These are phyloP conservation scores for Oscheius myriophilus DNA, from an alignment of 2,888 invertebrate genomes.

Conservation along the genomic window DNA sequence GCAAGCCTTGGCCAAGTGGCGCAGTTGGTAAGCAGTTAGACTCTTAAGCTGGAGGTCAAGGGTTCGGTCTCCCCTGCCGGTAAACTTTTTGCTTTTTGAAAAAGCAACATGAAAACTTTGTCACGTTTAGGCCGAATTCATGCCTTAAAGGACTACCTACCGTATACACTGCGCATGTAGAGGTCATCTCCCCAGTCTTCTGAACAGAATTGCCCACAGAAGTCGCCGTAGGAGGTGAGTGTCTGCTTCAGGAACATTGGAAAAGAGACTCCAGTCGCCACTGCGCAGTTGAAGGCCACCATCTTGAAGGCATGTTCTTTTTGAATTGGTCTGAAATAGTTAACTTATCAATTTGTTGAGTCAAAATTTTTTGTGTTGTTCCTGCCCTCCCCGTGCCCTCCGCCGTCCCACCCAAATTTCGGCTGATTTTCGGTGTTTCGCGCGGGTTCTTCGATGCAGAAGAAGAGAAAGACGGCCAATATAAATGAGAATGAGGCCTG, in stretches of 20 bases:
- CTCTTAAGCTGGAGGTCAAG: conserved; percentile 22
- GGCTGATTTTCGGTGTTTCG: conserved; percentile 23
- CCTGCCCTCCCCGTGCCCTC: conserved; percentile 6
- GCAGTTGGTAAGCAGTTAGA: too few relatives aligned
- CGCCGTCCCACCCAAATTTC: conserved; percentile 14
- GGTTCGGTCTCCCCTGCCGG: too few relatives aligned
- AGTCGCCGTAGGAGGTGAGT: conserved; percentile 38
- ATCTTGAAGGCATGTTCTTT: conserved; percentile 61
- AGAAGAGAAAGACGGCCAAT: not conserved
- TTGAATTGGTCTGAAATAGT: conserved; percentile 58
- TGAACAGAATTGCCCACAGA: conserved; percentile 62
- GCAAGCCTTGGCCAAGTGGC: too few relatives aligned
- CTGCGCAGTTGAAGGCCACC: conserved; percentile 55
- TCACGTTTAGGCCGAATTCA: too few relatives aligned
- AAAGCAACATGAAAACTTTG: too few relatives aligned
- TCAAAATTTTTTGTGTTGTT: not conserved
- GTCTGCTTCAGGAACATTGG: conserved; percentile 65
- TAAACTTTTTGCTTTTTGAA: too few relatives aligned
- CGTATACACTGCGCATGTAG: conserved; percentile 50
- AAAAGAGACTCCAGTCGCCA: conserved; percentile 60
- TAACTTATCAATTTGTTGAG: not conserved
- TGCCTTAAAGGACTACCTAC: conserved; percentile 32
- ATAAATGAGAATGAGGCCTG: not conserved
- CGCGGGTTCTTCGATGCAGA: conserved; percentile 10
- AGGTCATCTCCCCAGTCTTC: conserved; percentile 64